Percentiles rank a stretch among this genome's conserved stretches.
Evolutionary conservation across 2,888 invertebrate genomes (phyloP).

Genomic region (Leucania comma): DNA sequence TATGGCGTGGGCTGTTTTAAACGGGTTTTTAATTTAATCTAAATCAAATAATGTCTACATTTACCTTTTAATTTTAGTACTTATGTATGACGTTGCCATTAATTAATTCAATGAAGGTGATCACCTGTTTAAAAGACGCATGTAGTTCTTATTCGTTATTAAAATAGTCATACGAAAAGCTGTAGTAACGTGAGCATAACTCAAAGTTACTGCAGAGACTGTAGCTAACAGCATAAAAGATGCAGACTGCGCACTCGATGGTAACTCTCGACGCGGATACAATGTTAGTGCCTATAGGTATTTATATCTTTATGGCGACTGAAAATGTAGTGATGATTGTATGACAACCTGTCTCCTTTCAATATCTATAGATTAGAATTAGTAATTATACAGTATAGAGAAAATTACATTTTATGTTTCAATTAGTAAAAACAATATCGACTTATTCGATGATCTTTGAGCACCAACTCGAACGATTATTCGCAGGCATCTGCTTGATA

Average conservation of each 20-base stretch:
- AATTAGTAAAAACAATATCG: too few species aligned
- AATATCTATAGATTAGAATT: background rate
- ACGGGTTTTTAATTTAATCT: conserved; percentile 7
- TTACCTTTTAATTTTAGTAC: background rate
- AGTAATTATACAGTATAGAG: too few species aligned
- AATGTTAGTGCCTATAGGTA: conserved; percentile 12
- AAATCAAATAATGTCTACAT: conserved; percentile 8
- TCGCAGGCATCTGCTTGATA: background rate
- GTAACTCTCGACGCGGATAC: conserved; percentile 21
- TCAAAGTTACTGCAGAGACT: conserved; percentile 36
- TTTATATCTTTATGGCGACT: background rate
- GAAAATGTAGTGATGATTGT: background rate
- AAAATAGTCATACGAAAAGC: conserved; percentile 1
- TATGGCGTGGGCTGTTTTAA: conserved; percentile 19
- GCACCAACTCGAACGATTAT: background rate
- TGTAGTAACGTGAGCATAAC: conserved; percentile 14
- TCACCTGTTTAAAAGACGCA: background rate
- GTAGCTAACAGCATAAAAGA: conserved; percentile 37
- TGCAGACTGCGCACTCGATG: conserved; percentile 35
- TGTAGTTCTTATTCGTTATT: background rate
- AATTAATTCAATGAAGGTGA: background rate
- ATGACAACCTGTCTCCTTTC: background rate
- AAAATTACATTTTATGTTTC: too few species aligned
- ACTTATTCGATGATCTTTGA: background rate
- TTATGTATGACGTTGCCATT: background rate